Conservation (phyloP, 2,113 vertebrate species). For the Glaucidium brasilianum region DNA sequence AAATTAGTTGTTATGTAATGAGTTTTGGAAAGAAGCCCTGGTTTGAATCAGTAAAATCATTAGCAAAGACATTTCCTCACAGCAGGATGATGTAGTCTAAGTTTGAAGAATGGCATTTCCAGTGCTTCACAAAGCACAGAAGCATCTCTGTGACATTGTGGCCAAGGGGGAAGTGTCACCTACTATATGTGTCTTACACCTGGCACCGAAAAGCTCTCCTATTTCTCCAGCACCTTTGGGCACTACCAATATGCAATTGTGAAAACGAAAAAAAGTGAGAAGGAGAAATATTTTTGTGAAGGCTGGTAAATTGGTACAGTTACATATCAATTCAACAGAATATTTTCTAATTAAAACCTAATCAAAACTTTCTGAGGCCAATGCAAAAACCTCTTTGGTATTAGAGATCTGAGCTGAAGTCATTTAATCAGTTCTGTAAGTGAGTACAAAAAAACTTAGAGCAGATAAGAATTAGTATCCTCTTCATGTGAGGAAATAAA, state of each 20-base stretch:
- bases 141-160: fast-evolving
- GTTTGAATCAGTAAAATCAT: neutral
- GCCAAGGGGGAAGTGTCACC: neutral
- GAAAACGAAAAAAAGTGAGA: neutral
- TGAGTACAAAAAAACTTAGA: neutral
- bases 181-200: neutral
- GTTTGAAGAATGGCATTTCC: neutral
- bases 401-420: neutral
- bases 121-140: neutral
- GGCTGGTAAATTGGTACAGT: neutral
- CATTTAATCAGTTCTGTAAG: neutral
- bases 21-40: neutral
- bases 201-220: neutral
- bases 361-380: neutral
- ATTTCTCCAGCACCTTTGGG: neutral
- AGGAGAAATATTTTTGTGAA: neutral
- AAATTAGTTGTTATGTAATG: neutral
- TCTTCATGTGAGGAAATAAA: neutral
- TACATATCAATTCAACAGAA: neutral
- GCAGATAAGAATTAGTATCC: neutral
- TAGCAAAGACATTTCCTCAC: neutral
- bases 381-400: neutral
- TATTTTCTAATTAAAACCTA: neutral
- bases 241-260: fast-evolving
- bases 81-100: fast-evolving